Conservation (phyloP, 2,113 vertebrate genomes). For the Oophaga pumilio region DNA sequence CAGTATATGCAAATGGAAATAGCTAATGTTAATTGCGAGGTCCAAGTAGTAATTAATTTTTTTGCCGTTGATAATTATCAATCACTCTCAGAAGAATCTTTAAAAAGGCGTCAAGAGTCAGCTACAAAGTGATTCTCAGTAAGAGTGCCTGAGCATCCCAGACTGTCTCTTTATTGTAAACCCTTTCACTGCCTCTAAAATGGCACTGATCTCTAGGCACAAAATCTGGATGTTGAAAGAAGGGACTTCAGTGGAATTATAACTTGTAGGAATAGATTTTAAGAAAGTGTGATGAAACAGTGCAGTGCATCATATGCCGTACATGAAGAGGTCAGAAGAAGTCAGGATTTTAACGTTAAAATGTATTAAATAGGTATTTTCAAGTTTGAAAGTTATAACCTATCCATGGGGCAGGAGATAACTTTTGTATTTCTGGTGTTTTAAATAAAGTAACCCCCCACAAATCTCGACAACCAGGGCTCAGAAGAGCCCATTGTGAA, state of each 20-base stretch:
- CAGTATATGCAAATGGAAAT: slow-evolving; percentile 53
- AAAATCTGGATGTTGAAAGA: background rate
- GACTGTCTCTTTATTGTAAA: background rate
- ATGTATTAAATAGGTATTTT: no score
- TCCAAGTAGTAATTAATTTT: slow-evolving; percentile 54
- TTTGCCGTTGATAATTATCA: slow-evolving; percentile 55
- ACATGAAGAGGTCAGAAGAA: no score
- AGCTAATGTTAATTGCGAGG: slow-evolving; percentile 57
- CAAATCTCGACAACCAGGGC: no score
- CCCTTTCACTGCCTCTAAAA: slow-evolving; percentile 13
- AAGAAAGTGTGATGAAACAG: no score
- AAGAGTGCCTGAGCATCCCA: background rate
- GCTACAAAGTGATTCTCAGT: slow-evolving; percentile 41
- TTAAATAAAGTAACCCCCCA: no score
- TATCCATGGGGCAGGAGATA: no score
- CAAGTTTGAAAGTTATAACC: no score
- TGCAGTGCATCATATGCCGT: no score
- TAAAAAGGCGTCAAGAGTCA: slow-evolving; percentile 48
- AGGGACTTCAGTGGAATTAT: background rate
- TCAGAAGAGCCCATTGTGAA: no score
- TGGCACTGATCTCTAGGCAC: background rate
- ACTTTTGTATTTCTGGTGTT: no score
- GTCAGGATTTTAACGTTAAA: no score
- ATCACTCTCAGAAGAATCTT: slow-evolving; percentile 50
- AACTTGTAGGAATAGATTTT: no score